Evolutionary conservation across 2,797 vertebrate species (phyloP), one percentile per base, ranked within the genome.

Genomic region (Cryptoprocta ferox): DNA sequence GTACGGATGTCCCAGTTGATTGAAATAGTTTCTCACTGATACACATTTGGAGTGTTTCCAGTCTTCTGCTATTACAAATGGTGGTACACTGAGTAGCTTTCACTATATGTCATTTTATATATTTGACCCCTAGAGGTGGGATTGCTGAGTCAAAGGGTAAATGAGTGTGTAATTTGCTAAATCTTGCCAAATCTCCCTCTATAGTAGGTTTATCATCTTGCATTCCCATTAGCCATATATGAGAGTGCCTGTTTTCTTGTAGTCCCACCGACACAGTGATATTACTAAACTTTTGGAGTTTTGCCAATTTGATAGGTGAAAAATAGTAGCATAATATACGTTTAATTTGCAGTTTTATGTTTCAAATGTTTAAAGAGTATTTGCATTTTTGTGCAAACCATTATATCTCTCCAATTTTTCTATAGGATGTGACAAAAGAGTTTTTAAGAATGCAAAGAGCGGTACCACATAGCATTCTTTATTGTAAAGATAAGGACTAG

Each of bases 381-480:
- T 95, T 89, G 11, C 14, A 70, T 59, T 90, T 89, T 84, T 70
- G 42, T 65, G 10, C 70, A 11, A 81, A 63, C 6, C 30, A 1
- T 89, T 75, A 75, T 75, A 50, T 76, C 12, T 92, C 8, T 94
- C 26, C 26, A 42, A 6, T 90, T 91, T 97, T 96, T 89, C 35
- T 70, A 45, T 42, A 80, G n/a, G 10, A 35, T 95, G 14, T 65
- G n/a, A 32, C 45, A 80, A 84, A 94, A 79, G 1, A 8, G 1
- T 45, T 92, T 66, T 92, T 91, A 78, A 66, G 61, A 95, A 91
- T 94, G n/a, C 42, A 81, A 88, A 88, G 42, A 59, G 11, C 26
- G 75, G 50, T 4, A 45, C 15, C 26, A 91, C 3, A n/a, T 65
- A 37, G 81, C 35, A 14, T 95, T 89, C 21, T 95, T 63, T 80